These are phyloP conservation scores for Perognathus longimembris DNA, from an alignment of 2,113 vertebrate genomes.

Conservation along the genomic window DNA sequence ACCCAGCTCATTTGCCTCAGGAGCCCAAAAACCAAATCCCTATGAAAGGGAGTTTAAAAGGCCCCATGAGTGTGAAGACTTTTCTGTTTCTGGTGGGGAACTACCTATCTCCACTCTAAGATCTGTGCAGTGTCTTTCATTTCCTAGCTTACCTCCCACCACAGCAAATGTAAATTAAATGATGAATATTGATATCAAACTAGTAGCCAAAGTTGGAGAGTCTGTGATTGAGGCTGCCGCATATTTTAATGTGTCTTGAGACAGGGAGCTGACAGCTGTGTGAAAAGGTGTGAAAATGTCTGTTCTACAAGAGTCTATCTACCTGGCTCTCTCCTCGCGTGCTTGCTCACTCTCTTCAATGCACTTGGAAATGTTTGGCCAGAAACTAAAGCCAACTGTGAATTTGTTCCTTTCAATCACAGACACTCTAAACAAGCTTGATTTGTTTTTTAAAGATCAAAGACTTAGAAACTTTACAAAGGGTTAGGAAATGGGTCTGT, in stretches of 20 bases:
- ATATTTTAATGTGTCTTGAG: slow-evolving; percentile 59
- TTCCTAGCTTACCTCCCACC: slow-evolving; percentile 15
- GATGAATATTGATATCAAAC: slow-evolving; percentile 63
- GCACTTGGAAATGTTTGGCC: not conserved
- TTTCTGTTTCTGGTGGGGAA: not conserved
- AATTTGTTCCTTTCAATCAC: slow-evolving; percentile 58
- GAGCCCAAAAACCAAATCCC: not conserved
- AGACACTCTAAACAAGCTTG: not conserved
- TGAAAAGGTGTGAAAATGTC: slow-evolving; percentile 64
- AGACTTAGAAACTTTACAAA: slow-evolving; percentile 64
- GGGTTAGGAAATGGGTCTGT: slow-evolving; percentile 25
- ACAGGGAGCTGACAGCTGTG: slow-evolving; percentile 73
- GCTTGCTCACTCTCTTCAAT: slow-evolving; percentile 3
- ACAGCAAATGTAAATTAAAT: slow-evolving; percentile 64
- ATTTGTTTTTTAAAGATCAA: slow-evolving; percentile 41
- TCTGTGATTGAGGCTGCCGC: slow-evolving; percentile 58
- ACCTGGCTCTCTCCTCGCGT: not conserved
- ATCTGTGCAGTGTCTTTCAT: not conserved
- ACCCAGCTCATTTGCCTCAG: not conserved
- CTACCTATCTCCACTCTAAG: not conserved
- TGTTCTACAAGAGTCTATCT: slow-evolving; percentile 47
- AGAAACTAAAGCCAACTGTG: slow-evolving; percentile 55
- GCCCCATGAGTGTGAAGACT: not conserved
- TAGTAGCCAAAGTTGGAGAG: slow-evolving; percentile 49
- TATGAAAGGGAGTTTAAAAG: not conserved